A percentile compares a stretch with the other conserved stretches of the same genome.
Evolutionary conservation across 2,797 vertebrate genomes (phyloP).

Genomic region (Crenuchus spilurus): DNA sequence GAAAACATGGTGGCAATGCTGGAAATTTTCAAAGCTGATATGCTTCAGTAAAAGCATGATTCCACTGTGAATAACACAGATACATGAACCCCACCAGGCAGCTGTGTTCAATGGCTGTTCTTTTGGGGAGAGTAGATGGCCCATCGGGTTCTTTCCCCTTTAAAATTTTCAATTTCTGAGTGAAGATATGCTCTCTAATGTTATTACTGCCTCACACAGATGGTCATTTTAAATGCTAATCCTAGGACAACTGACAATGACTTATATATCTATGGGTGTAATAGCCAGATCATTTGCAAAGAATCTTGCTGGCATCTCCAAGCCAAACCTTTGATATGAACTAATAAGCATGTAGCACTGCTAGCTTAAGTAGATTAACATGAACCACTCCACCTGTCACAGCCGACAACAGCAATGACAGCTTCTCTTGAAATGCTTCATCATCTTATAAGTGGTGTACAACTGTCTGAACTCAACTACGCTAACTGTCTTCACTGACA

Average conservation of each 20-base stretch:
- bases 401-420: not conserved
- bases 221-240: no score
- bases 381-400: not conserved
- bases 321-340: not conserved
- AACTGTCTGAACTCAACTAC: not conserved
- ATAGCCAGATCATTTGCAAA: not conserved
- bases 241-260: not conserved
- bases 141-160: no score
- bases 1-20: no score
- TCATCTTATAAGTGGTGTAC: not conserved
- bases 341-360: not conserved
- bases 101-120: no score
- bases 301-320: not conserved
- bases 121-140: no score
- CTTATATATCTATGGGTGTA: not conserved
- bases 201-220: no score
- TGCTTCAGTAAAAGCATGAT: no score
- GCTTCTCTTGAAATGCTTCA: not conserved
- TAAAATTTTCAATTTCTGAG: no score
- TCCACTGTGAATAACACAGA: no score
- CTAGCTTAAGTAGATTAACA: not conserved
- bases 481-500: constrained; percentile 14
- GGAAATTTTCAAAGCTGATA: no score
- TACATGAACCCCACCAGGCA: no score
- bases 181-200: no score